A percentile compares a stretch with the other conserved stretches of the same genome.
phyloP scores from a whole-genome alignment of 1,140 invertebrate genomes.

The Oscheius sp. region DNA sequence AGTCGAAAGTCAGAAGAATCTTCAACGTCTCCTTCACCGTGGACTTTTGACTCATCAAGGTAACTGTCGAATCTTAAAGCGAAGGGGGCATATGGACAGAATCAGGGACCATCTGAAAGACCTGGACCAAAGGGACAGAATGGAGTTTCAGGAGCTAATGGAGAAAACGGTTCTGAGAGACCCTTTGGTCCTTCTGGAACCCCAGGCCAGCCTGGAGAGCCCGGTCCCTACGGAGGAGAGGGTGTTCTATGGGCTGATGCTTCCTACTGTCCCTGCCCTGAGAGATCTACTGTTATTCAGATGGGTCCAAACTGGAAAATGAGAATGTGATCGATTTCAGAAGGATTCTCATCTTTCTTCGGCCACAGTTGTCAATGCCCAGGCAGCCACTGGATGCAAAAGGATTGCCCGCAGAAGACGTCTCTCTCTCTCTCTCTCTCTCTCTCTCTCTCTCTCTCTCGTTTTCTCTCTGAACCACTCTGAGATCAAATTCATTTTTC shows the following conservation, averaged over 20 bases:
- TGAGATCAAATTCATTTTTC: too few relatives aligned
- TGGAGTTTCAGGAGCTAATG: slow-evolving; percentile 13
- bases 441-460: too few relatives aligned
- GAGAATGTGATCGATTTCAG: too few relatives aligned
- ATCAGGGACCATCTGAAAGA: background rate
- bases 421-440: too few relatives aligned
- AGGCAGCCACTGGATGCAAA: background rate
- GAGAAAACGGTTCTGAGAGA: slow-evolving; percentile 6
- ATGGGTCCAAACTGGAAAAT: background rate
- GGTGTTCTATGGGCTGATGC: slow-evolving; percentile 2
- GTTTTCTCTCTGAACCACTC: too few relatives aligned
- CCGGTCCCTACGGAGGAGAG: slow-evolving; percentile 11
- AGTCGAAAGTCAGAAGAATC: slow-evolving; percentile 3
- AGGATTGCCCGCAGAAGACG: too few relatives aligned
- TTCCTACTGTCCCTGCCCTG: background rate
- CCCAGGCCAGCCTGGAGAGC: slow-evolving; percentile 10
- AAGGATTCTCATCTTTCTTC: too few relatives aligned
- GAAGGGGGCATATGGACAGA: slow-evolving; percentile 15
- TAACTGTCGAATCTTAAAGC: too few relatives aligned
- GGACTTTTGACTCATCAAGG: too few relatives aligned
- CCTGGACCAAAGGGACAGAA: background rate
- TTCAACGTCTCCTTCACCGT: too few relatives aligned
- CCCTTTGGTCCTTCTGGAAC: slow-evolving; percentile 13
- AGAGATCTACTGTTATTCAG: background rate
- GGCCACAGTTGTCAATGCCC: background rate